Conservation (phyloP, 2,797 vertebrate species). For the Pangasius macronema region DNA sequence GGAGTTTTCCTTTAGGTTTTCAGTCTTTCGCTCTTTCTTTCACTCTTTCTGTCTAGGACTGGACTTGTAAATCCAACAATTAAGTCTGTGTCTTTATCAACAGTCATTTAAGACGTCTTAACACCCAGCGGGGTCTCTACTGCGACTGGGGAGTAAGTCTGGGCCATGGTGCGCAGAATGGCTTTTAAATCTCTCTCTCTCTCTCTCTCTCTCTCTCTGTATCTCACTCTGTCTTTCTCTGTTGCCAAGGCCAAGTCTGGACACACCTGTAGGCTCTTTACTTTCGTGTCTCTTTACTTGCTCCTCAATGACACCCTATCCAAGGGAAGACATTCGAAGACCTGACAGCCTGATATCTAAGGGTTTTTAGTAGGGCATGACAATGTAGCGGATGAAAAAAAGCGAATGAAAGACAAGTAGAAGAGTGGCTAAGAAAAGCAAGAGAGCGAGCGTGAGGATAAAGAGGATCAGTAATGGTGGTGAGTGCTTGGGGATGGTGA, state of each 20-base stretch:
- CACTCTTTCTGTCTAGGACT: not conserved
- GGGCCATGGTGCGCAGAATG: not conserved
- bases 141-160: no score
- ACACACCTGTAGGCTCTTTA: constrained; percentile 25
- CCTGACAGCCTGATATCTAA: not conserved
- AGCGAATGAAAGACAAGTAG: constrained; percentile 7
- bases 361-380: not conserved
- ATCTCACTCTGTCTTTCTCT: constrained; percentile 35
- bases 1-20: not conserved
- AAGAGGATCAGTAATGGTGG: constrained; percentile 28
- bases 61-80: no score
- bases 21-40: not conserved
- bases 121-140: no score
- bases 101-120: no score
- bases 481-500: constrained; percentile 41
- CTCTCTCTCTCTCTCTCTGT: not conserved
- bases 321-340: not conserved
- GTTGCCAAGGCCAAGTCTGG: not conserved
- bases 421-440: constrained; percentile 19
- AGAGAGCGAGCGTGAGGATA: constrained; percentile 4
- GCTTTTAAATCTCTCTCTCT: not conserved
- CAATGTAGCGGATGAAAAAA: constrained; percentile 17
- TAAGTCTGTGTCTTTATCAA: no score
- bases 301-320: constrained; percentile 1
- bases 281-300: not conserved